Conservation (phyloP, 2,113 vertebrate species). For the Eira barbara region DNA sequence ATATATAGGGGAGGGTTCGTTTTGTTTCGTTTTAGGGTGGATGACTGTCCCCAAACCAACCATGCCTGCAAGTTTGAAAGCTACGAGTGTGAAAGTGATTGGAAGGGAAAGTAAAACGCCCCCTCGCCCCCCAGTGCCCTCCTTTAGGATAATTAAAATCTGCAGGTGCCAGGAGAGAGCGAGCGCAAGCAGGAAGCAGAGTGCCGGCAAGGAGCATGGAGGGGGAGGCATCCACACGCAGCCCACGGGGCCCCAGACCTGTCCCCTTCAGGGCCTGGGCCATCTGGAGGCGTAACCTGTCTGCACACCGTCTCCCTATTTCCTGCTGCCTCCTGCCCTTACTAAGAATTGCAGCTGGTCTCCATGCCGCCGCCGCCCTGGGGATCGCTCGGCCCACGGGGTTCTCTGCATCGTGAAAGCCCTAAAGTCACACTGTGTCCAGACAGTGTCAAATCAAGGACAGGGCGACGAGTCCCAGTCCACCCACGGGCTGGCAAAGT, state of each 20-base stretch:
- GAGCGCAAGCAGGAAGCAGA: neutral
- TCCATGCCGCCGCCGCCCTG: accelerated
- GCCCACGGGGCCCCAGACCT: neutral
- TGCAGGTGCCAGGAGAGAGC: neutral
- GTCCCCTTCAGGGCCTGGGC: neutral
- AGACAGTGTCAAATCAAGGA: neutral
- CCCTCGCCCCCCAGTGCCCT: neutral
- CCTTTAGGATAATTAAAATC: neutral
- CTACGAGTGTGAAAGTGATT: accelerated
- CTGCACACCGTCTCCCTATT: neutral
- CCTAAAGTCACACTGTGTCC: neutral
- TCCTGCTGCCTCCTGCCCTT: neutral
- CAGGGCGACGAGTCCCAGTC: neutral
- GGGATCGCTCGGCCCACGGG: no score
- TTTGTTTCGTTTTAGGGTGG: neutral
- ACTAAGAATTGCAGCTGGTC: neutral
- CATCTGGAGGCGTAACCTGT: neutral
- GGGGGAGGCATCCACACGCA: neutral
- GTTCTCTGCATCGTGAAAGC: neutral
- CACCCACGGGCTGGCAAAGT: neutral
- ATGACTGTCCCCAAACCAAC: neutral
- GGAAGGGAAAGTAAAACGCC: neutral
- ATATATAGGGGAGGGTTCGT: no score
- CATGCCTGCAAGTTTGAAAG: neutral
- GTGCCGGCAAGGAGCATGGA: no score